These are phyloP conservation scores for Amphimallon solstitiale DNA, from an alignment of 2,888 invertebrate genomes.

Conservation along the genomic window DNA sequence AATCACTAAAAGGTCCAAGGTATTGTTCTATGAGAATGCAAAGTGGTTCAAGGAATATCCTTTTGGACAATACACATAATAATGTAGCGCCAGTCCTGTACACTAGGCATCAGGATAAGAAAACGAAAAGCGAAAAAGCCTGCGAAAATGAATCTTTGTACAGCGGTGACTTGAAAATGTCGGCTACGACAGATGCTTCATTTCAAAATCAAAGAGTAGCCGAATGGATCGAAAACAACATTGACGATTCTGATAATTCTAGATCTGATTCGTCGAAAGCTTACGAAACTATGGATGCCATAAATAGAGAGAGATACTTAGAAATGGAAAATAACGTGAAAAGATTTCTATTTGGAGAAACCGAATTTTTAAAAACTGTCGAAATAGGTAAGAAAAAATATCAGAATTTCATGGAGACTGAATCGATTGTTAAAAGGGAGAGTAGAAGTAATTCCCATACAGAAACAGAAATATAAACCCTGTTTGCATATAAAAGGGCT, in stretches of 20 bases:
- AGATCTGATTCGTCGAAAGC: conserved; percentile 59
- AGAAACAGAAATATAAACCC: conserved; percentile 54
- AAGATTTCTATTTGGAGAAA: conserved; percentile 70
- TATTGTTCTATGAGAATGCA: conserved; percentile 82
- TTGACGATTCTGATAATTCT: conserved; percentile 64
- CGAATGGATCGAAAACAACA: conserved; percentile 80
- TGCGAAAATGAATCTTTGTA: conserved; percentile 46
- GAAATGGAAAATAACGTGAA: conserved; percentile 84
- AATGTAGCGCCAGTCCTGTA: conserved; percentile 79
- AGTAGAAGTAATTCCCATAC: conserved; percentile 47
- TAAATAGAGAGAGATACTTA: conserved; percentile 66
- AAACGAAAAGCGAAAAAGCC: conserved; percentile 34
- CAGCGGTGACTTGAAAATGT: conserved; percentile 46
- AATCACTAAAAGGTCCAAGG: conserved; percentile 69
- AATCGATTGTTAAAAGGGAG: conserved; percentile 8
- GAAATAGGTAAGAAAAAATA: conserved; percentile 58
- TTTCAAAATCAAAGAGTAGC: conserved; percentile 67
- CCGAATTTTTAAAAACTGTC: conserved; percentile 58
- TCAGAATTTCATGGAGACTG: conserved; percentile 46
- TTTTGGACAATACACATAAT: conserved; percentile 81
- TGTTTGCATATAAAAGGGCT: neutral
- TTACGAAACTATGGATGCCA: conserved; percentile 59
- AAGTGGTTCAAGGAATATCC: conserved; percentile 81
- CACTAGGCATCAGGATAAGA: conserved; percentile 64
- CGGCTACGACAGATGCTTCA: conserved; percentile 48